Evolutionary conservation across 1,140 invertebrate species (phyloP).

Genomic region (Trichonephila inaurata): DNA sequence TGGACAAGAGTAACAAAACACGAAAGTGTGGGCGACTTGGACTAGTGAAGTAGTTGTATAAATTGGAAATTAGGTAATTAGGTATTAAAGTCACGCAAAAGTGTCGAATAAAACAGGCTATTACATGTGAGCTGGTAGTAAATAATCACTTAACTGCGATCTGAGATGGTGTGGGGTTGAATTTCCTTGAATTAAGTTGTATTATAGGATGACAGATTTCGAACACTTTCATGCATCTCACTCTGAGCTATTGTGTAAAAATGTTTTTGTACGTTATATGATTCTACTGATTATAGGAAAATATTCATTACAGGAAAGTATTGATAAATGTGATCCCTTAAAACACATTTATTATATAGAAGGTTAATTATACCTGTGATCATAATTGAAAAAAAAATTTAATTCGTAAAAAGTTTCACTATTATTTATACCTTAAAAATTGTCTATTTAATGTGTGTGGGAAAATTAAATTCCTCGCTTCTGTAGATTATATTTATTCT

Average conservation of each 20-base stretch:
- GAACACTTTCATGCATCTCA: not conserved
- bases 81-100: not conserved
- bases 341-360: too few species aligned
- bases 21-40: not conserved
- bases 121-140: not conserved
- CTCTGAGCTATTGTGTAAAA: not conserved
- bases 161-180: not conserved
- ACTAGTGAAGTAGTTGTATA: not conserved
- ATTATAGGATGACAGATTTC: not conserved
- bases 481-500: too few species aligned
- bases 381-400: too few species aligned
- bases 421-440: too few species aligned
- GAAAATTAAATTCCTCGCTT: too few species aligned
- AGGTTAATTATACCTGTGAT: too few species aligned
- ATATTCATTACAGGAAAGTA: too few species aligned
- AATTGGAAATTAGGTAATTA: conserved; percentile 7
- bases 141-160: not conserved
- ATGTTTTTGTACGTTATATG: too few species aligned
- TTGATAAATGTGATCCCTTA: too few species aligned
- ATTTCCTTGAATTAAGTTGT: not conserved
- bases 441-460: too few species aligned
- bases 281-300: too few species aligned
- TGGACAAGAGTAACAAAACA: not conserved
- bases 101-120: not conserved
- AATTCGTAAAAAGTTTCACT: too few species aligned